Base-by-base conservation (phyloP, 1,140 invertebrate genomes). In the Vanessa tameamea region DNA sequence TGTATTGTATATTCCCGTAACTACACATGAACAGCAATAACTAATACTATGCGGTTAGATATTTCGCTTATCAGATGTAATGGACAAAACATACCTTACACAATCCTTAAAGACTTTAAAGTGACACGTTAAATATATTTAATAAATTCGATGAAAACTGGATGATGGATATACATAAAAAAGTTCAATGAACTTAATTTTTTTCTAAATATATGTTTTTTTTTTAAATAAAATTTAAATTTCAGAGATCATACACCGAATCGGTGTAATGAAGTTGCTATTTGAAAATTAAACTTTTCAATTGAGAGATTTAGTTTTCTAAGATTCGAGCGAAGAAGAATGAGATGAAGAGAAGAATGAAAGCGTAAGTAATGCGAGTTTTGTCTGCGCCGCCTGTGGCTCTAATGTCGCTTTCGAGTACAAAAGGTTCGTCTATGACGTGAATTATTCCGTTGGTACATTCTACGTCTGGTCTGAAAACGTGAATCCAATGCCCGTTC, bases 391-490 rank as follows among this genome's bases (percentile, higher is more conserved):
- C 84, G 59, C 94, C 94, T 3, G 94, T 95, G 13, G 97, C 96
- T 73, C 94, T 94, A n/a, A 98, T 95, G 89, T 98, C 98, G 78
- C 95, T 95, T 77, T 97, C 96, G 87, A 95, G 95, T 73, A 98
- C 91, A 77, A 99, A 95, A 14, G 97, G 97, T 72, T 93, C 93
- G 84, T 98, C 97, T 82, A 99, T 97, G 51, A 98, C 97, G 88
- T 99, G 98, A 76, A 98, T 98, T 67, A 98, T 96, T 47, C 98
- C 98, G 87, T 99, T 98, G 80, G 97, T 98, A 87, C 97, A 98
- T 82, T 97, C 96, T 1, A 99, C 96, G 88, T 98, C 97, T 3
- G 97, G 96, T 74, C 97, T 94, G 83, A 96, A 96, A n/a, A 99
- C 96, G 72, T 95, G 95, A 71, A 98, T 97, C 93, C 94, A 95